Base-by-base conservation (phyloP, 2,797 vertebrate species). In the Otolemur crassicaudatus region DNA sequence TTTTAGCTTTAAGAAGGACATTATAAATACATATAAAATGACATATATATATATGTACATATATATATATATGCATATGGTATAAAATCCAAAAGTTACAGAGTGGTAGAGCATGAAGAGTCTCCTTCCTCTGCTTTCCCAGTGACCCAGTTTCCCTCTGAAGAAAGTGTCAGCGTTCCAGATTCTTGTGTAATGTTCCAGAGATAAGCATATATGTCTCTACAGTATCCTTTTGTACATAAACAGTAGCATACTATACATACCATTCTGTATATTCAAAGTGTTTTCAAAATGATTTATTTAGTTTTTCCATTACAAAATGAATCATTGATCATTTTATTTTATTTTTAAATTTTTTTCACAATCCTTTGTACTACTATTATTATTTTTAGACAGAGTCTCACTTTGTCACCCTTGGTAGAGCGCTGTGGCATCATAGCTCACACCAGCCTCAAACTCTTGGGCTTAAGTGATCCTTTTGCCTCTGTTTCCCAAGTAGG, bases 221-320 rank as follows among this genome's bases (percentile, higher is more conserved):
- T 29, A 40, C 60, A 92, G 22, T 56, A 70, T 19, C 8, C 20
- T 60, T 94, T 82, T 91, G 25, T 12, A 31, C 37, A 31, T 61
- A 72, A 94, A 90, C 56, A 87, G 49, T 25, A 60, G 56, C 27
- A 76, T 34, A 75, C 23, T 43, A 37, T 65, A 12, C 10, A 60
- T 27, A 84, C 67, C 70, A 6, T 95, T 88, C 19, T 75, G 1
- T 69, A 76, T 22, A 29, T 85, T 40, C 29, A 77, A 29, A 43
- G 27, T 80, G 27, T 76, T 88, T 89, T 87, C 22, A 70, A 75
- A 88, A 88, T 88, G 34, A 27, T 75, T 56, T 70, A 46, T 46
- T 89, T 86, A 72, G 14, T 61, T 89, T 92, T 89, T 93, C 29
- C 37, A 40, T 91, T 67, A 40, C 90, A 72, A 73, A 87, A 49